Base-by-base conservation (phyloP, 2,113 vertebrate species). In the Calidris pygmaea region DNA sequence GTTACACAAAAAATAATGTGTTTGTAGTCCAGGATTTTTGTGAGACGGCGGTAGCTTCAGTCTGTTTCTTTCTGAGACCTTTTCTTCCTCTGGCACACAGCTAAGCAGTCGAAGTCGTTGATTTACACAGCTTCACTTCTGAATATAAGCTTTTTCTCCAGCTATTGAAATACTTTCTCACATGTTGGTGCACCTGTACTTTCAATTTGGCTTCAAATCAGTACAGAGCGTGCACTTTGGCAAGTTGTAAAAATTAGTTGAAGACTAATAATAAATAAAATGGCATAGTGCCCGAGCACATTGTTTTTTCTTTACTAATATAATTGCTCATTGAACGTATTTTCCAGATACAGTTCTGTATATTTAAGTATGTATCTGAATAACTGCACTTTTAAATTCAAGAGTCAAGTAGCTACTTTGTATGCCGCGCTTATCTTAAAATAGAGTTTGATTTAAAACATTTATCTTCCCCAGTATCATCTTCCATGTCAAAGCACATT, bases 401-500 rank as follows among this genome's bases (percentile, higher is more conserved):
- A 23, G 90, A 93, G 87, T 93, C 91, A 95, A 96, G 91, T 94
- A 95, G 90, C 90, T 96, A 92, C 93, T 96, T 95, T 94, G 88
- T 94, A 94, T 92, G 88, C 90, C 3, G 7, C 1, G 58, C 94
- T 96, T 96, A 97, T 96, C 91, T 97, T 93, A 86, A 91, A 91
- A 87, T 43, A 74, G 78, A 93, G 79, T 95, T 94, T 93, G 95
- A 96, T 96, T 97, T 96, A 92, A 95, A 96, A 96, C 95, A 84
- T 97, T 94, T 96, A 93, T 96, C 96, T 96, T 80, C 52, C 19
- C 63, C 0, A 0, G 85, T 92, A 96, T 97, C 95, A 67, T 95
- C 79, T 92, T 88, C 90, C n/a, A 11, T 92, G 96, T 95, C 93
- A 94, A 94, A 92, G 90, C 85, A 95, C 79, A 77, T 90, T 86